These are phyloP conservation scores for Torymus aiolomorphi DNA, from an alignment of 2,888 invertebrate genomes.

Conservation along the genomic window DNA sequence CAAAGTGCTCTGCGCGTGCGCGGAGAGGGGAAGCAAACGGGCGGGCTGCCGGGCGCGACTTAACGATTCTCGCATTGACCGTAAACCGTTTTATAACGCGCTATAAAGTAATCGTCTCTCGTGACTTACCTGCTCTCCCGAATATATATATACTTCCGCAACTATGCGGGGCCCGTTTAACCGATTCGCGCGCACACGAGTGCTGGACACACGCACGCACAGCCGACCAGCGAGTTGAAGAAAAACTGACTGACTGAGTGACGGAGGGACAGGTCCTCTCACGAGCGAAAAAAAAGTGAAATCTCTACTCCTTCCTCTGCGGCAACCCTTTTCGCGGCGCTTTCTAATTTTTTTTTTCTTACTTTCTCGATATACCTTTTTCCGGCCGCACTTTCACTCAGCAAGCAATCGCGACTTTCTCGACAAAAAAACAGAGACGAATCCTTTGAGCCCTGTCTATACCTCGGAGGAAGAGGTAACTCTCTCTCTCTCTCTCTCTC, in stretches of 20 bases:
- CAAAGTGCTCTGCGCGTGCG: slow-evolving; percentile 25
- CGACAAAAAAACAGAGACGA: slow-evolving; percentile 36
- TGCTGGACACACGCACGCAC: background rate
- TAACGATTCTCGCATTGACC: slow-evolving; percentile 62
- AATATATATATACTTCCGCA: slow-evolving; percentile 48
- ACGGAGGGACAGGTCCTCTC: background rate
- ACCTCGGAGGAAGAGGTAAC: no score
- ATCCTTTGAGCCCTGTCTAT: slow-evolving; percentile 45
- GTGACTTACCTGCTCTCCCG: slow-evolving; percentile 61
- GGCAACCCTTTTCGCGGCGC: slow-evolving; percentile 59
- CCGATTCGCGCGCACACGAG: slow-evolving; percentile 21
- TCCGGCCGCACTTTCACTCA: slow-evolving; percentile 58
- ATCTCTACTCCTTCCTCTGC: slow-evolving; percentile 66
- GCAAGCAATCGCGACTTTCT: slow-evolving; percentile 44
- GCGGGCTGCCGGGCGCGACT: slow-evolving; percentile 37
- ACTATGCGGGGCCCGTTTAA: slow-evolving; percentile 25
- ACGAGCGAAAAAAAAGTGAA: slow-evolving; percentile 66
- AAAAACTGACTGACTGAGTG: slow-evolving; percentile 59
- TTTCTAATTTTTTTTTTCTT: slow-evolving; percentile 56
- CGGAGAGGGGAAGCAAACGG: slow-evolving; percentile 5
- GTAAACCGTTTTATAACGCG: slow-evolving; percentile 64
- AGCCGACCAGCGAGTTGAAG: slow-evolving; percentile 24
- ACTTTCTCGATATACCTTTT: slow-evolving; percentile 9
- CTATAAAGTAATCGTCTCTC: slow-evolving; percentile 65
- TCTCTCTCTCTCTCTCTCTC: slow-evolving; percentile 11